Percentiles rank a stretch among this genome's conserved stretches.
These are phyloP conservation scores for Synanthedon tipuliformis DNA, from an alignment of 2,888 invertebrate species.

Conservation along the genomic window DNA sequence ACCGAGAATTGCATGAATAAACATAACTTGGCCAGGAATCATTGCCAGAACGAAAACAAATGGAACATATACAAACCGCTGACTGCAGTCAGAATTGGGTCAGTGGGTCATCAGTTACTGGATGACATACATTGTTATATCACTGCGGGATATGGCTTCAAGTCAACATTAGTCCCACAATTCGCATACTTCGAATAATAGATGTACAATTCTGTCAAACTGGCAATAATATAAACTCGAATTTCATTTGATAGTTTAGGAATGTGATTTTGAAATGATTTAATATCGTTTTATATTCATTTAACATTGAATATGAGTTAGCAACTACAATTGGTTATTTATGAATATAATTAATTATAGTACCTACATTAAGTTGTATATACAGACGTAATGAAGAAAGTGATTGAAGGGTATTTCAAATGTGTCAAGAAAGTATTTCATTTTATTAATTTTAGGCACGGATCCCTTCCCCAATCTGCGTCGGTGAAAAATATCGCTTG, in stretches of 20 bases:
- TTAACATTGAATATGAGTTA: no score
- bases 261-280: no score
- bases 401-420: slow-evolving; percentile 5
- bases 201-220: no score
- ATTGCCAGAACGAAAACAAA: slow-evolving; percentile 60
- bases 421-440: slow-evolving; percentile 7
- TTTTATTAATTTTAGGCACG: slow-evolving; percentile 36
- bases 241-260: background rate
- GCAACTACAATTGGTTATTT: background rate
- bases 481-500: slow-evolving; percentile 28
- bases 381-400: slow-evolving; percentile 6
- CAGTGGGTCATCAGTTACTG: slow-evolving; percentile 54
- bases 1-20: slow-evolving; percentile 29
- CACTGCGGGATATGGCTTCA: slow-evolving; percentile 47
- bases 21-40: slow-evolving; percentile 41
- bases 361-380: no score
- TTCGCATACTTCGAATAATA: slow-evolving; percentile 10
- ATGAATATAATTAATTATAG: no score
- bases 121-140: slow-evolving; percentile 62
- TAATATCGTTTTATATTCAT: no score
- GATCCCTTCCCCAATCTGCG: slow-evolving; percentile 19
- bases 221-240: no score
- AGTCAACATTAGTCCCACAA: slow-evolving; percentile 35
- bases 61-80: slow-evolving; percentile 42
- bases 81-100: slow-evolving; percentile 60